phyloP scores from a whole-genome alignment of 2,888 invertebrate genomes.

The Prosapia bicincta region DNA sequence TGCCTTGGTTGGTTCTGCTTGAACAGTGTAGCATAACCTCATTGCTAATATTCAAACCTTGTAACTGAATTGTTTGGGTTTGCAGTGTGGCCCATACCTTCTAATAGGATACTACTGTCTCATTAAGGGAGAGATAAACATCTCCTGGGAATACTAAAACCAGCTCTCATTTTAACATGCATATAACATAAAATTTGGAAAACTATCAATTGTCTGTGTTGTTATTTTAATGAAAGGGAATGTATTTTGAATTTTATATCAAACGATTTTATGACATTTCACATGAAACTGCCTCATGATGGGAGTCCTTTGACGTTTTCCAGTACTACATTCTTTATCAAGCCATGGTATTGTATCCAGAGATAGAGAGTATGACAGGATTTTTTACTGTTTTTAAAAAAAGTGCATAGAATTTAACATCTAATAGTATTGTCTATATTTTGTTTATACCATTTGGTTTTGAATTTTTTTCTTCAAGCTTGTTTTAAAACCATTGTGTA shows the following conservation, averaged over 20 bases:
- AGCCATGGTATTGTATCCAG: slow-evolving; percentile 36
- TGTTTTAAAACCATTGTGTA: too few relatives aligned
- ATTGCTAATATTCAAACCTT: slow-evolving; percentile 37
- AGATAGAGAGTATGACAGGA: slow-evolving; percentile 34
- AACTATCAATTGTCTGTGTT: slow-evolving; percentile 20
- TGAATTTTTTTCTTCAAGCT: too few relatives aligned
- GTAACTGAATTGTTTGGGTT: slow-evolving; percentile 38
- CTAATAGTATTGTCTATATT: too few relatives aligned
- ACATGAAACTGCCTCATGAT: slow-evolving; percentile 29
- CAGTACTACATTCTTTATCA: slow-evolving; percentile 34
- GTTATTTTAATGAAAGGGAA: slow-evolving; percentile 38
- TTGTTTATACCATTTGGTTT: too few relatives aligned
- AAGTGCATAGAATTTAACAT: too few relatives aligned
- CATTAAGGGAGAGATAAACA: slow-evolving; percentile 35
- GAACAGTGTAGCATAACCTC: slow-evolving; percentile 27
- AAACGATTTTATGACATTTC: slow-evolving; percentile 36
- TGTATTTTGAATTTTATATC: slow-evolving; percentile 35
- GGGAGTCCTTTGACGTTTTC: slow-evolving; percentile 34
- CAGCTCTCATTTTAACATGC: slow-evolving; percentile 34
- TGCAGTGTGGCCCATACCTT: slow-evolving; percentile 32
- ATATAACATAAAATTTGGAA: slow-evolving; percentile 30
- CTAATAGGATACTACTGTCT: slow-evolving; percentile 37
- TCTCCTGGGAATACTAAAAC: slow-evolving; percentile 32
- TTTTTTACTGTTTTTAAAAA: too few relatives aligned
- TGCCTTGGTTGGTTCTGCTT: slow-evolving; percentile 32